Evolutionary conservation across 2,797 vertebrate species (phyloP).

Genomic region (Rhadinocentrus ornatus): DNA sequence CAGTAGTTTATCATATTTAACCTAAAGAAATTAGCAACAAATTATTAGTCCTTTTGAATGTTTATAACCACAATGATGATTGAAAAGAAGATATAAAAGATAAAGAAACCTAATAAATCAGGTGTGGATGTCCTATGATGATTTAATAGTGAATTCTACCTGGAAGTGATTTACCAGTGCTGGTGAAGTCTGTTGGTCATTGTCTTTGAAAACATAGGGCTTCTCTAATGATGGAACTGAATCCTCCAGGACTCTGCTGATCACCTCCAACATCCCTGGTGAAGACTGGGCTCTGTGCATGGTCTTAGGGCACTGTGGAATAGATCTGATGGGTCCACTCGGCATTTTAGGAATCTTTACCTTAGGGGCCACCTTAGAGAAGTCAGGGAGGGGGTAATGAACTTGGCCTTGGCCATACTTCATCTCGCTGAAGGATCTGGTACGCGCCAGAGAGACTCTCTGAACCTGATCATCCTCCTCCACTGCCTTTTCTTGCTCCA

Average conservation of each 20-base stretch:
- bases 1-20: constrained; percentile 80
- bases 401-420: constrained; percentile 83
- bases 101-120: not conserved
- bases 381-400: constrained; percentile 81
- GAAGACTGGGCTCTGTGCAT: constrained; percentile 75
- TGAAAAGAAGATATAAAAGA: not conserved
- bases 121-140: not conserved
- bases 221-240: constrained; percentile 63
- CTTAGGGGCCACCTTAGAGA: constrained; percentile 83
- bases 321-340: constrained; percentile 43
- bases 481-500: not conserved
- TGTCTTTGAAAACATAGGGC: constrained; percentile 62
- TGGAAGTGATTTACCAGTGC: constrained; percentile 75
- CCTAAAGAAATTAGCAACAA: constrained; percentile 60
- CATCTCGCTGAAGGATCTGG: constrained; percentile 72
- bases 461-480: constrained; percentile 26
- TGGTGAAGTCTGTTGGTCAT: constrained; percentile 57
- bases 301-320: constrained; percentile 52
- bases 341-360: constrained; percentile 82
- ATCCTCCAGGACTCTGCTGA: constrained; percentile 83
- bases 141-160: constrained; percentile 56
- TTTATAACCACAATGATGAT: not conserved
- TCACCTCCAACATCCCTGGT: constrained; percentile 74
- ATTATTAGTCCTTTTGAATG: not conserved
- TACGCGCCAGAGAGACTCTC: constrained; percentile 61